Conservation (phyloP, 2,797 vertebrate species). For the Hoplostethus atlanticus region DNA sequence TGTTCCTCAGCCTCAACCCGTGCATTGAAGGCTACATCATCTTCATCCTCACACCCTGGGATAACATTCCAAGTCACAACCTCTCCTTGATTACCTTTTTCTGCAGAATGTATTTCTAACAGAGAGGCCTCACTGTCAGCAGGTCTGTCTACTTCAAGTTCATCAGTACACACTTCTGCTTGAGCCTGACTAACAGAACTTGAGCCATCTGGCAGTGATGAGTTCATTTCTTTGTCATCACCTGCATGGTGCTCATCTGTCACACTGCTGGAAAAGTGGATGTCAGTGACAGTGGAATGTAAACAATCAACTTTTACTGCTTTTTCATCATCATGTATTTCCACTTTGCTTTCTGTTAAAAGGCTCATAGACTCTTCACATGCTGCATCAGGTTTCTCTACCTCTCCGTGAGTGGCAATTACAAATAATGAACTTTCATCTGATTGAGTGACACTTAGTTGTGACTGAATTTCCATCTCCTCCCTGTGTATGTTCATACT, state of each 20-base stretch:
- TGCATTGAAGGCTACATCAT: constrained; percentile 83
- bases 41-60: constrained; percentile 68
- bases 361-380: constrained; percentile 17
- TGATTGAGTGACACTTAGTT: constrained; percentile 18
- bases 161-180: constrained; percentile 15
- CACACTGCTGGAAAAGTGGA: constrained; percentile 13
- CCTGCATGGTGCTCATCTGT: constrained; percentile 29
- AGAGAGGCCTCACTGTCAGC: neutral
- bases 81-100: constrained; percentile 67
- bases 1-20: constrained; percentile 86
- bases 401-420: constrained; percentile 7
- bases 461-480: constrained; percentile 27
- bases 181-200: constrained; percentile 13
- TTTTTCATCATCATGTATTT: constrained; percentile 26
- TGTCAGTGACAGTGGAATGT: constrained; percentile 8
- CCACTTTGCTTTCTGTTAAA: constrained; percentile 18
- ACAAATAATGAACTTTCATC: constrained; percentile 26
- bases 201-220: constrained; percentile 8
- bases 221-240: constrained; percentile 27
- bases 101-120: constrained; percentile 3
- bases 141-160: constrained; percentile 20
- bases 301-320: neutral
- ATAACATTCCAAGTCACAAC: constrained; percentile 86
- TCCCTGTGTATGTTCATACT: constrained; percentile 30
- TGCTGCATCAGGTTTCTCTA: constrained; percentile 26